These are phyloP conservation scores for Acanthosoma haemorrhoidale DNA, from an alignment of 2,888 invertebrate species.

Conservation along the genomic window DNA sequence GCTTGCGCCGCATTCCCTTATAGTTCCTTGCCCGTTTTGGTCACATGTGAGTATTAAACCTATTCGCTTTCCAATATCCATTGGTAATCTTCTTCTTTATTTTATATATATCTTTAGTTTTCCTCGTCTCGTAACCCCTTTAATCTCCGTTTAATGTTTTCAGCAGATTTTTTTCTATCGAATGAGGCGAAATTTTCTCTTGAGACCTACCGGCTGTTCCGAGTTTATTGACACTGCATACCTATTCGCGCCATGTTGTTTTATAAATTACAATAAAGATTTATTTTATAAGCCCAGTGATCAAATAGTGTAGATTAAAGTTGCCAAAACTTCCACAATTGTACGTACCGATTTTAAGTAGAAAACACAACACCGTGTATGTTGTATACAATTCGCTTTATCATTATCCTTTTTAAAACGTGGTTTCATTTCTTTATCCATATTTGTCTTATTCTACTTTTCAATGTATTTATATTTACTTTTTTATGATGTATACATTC, in stretches of 20 bases:
- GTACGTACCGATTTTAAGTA: no score
- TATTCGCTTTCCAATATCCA: background rate
- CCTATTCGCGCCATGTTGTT: slow-evolving; percentile 40
- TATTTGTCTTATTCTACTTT: background rate
- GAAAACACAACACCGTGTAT: no score
- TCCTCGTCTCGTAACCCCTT: background rate
- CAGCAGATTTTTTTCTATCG: background rate
- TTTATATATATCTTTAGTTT: background rate
- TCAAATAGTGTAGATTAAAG: no score
- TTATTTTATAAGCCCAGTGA: slow-evolving; percentile 8
- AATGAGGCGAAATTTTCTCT: background rate
- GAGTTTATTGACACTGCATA: slow-evolving; percentile 40
- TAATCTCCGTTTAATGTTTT: no score
- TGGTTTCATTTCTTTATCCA: background rate
- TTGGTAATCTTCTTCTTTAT: background rate
- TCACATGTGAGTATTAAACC: slow-evolving; percentile 74
- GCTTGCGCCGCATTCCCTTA: slow-evolving; percentile 33
- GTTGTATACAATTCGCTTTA: no score
- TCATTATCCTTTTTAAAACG: background rate
- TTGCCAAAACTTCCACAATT: no score
- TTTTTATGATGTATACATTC: no score
- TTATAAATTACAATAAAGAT: slow-evolving; percentile 29
- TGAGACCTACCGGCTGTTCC: slow-evolving; percentile 22
- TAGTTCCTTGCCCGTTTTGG: slow-evolving; percentile 61
- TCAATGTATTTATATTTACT: no score